Evolutionary conservation across 1,140 invertebrate genomes (phyloP).

Genomic region (Psix sp.): DNA sequence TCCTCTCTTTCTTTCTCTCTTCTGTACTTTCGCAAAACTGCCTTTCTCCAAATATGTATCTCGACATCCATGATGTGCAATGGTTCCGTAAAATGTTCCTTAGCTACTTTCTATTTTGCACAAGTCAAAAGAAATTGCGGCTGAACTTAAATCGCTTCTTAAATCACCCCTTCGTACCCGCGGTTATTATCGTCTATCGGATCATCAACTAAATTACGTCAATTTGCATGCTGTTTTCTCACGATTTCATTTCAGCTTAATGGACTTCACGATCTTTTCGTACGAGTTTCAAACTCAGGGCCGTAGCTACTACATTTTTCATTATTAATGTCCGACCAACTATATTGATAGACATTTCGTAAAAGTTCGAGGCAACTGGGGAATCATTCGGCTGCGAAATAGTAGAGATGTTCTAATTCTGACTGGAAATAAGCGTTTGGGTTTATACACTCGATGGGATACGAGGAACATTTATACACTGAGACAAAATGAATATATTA

Average conservation of each 20-base stretch:
- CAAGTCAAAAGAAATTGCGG: constrained; percentile 30
- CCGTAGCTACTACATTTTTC: constrained; percentile 5
- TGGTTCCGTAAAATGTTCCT: constrained; percentile 38
- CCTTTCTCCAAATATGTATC: constrained; percentile 37
- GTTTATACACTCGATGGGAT: too few relatives aligned
- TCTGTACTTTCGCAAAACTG: constrained; percentile 15
- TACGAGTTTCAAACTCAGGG: constrained; percentile 18
- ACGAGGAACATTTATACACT: too few relatives aligned
- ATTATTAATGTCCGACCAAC: constrained; percentile 7
- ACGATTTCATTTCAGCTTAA: constrained; percentile 35
- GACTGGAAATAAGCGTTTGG: too few relatives aligned
- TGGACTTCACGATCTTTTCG: constrained; percentile 17
- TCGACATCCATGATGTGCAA: constrained; percentile 22
- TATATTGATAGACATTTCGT: too few relatives aligned
- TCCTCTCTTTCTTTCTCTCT: background rate
- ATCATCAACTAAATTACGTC: constrained; percentile 38
- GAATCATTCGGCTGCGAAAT: too few relatives aligned
- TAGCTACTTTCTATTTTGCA: constrained; percentile 43
- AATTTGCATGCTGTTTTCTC: constrained; percentile 44
- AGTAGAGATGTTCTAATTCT: too few relatives aligned
- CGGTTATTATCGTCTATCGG: constrained; percentile 27
- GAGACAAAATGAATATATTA: too few relatives aligned
- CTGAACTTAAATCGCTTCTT: constrained; percentile 33
- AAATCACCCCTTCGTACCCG: constrained; percentile 29
- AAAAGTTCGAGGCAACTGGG: too few relatives aligned